These are phyloP conservation scores for Polyploca ridens DNA, from an alignment of 2,888 invertebrate species.

Conservation along the genomic window DNA sequence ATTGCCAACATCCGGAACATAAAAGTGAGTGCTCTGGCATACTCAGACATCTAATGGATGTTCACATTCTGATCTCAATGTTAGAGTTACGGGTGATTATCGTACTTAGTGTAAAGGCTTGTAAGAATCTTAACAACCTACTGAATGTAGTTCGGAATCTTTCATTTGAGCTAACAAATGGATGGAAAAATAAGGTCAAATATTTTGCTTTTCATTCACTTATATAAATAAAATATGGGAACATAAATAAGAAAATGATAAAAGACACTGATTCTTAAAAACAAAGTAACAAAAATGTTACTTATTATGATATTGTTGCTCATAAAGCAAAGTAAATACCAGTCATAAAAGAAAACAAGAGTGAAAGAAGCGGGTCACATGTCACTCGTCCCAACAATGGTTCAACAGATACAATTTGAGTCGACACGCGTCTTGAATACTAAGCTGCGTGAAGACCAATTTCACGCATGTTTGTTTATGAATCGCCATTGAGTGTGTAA, in stretches of 20 bases:
- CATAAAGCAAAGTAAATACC: neutral
- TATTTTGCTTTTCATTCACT: too few species aligned
- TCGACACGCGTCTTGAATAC: constrained; percentile 36
- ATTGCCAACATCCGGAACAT: neutral
- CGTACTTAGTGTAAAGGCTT: too few species aligned
- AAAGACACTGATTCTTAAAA: neutral
- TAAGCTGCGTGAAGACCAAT: constrained; percentile 27
- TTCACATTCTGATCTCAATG: too few species aligned
- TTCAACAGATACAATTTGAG: constrained; percentile 28
- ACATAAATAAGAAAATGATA: too few species aligned
- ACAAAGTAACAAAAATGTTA: neutral
- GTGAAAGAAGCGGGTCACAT: constrained; percentile 3
- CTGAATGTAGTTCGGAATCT: too few species aligned
- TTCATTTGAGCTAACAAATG: too few species aligned
- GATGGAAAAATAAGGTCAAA: too few species aligned
- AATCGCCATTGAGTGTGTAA: neutral
- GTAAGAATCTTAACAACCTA: too few species aligned
- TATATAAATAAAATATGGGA: too few species aligned
- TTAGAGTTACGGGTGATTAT: too few species aligned
- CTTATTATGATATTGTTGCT: neutral
- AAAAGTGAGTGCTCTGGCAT: too few species aligned
- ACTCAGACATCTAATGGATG: too few species aligned
- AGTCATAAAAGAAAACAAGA: neutral
- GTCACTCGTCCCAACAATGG: neutral
- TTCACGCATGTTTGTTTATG: constrained; percentile 15